Evolutionary conservation across 2,888 invertebrate species (phyloP).

Genomic region (Cephalotes varians): DNA sequence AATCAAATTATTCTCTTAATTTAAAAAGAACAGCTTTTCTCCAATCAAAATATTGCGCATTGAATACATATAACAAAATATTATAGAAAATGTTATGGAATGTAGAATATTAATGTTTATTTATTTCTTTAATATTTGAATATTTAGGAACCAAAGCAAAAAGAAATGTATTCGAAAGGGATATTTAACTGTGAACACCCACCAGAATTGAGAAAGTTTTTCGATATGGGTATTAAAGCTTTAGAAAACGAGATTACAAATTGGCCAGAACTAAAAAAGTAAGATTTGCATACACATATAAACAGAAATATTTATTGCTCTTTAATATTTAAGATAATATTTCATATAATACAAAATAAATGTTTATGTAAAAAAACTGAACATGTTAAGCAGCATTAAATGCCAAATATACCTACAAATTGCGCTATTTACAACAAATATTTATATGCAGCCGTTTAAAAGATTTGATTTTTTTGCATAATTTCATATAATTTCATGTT

Average conservation of each 20-base stretch:
- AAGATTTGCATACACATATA: background rate
- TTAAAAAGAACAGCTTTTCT: no score
- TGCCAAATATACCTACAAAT: no score
- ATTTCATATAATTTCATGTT: background rate
- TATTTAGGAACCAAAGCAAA: background rate
- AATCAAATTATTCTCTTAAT: no score
- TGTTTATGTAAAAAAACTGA: background rate
- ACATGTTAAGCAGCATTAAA: background rate
- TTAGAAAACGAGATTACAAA: background rate
- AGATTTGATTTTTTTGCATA: no score
- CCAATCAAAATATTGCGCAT: no score
- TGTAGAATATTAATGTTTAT: background rate
- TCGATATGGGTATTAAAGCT: background rate
- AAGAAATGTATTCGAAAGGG: background rate
- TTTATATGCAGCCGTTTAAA: no score
- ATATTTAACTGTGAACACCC: background rate
- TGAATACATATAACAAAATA: background rate
- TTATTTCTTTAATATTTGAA: background rate
- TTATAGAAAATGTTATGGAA: background rate
- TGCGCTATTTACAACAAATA: background rate
- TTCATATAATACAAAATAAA: background rate
- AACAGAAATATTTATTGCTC: background rate
- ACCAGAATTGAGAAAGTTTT: background rate
- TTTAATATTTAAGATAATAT: background rate
- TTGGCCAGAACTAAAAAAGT: background rate